These are phyloP conservation scores for Anisognathus igniventris DNA, from an alignment of 2,797 vertebrate species.

Conservation along the genomic window DNA sequence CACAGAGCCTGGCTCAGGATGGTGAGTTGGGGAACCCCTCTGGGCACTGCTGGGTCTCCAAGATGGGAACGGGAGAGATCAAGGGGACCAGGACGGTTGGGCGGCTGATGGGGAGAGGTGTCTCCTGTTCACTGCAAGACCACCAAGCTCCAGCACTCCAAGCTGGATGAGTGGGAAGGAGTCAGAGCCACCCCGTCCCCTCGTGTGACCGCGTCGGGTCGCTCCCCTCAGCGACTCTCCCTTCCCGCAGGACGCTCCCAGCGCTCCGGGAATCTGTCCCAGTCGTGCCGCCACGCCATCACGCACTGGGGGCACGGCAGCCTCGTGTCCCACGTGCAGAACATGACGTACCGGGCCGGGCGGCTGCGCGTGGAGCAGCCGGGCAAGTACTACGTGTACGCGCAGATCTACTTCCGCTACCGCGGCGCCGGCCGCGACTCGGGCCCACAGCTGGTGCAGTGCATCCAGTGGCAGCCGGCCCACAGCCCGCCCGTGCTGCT, in stretches of 20 bases:
- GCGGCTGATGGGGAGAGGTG: neutral
- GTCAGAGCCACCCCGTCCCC: neutral
- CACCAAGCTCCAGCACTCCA: neutral
- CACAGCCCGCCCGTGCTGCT: constrained; percentile 84
- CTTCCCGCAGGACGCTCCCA: neutral
- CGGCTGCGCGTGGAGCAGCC: constrained; percentile 82
- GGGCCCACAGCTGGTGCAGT: constrained; percentile 87
- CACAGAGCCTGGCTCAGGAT: constrained; percentile 70
- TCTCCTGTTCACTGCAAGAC: neutral
- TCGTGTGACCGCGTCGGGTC: rapidly evolving
- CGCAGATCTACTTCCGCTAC: constrained; percentile 89
- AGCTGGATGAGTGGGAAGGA: neutral
- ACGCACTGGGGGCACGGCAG: constrained; percentile 81
- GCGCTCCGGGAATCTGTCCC: constrained; percentile 74
- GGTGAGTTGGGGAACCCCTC: neutral
- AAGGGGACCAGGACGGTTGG: neutral
- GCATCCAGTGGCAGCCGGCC: constrained; percentile 85
- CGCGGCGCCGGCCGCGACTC: constrained; percentile 25
- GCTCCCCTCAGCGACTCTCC: rapidly evolving
- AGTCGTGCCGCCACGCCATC: constrained; percentile 86
- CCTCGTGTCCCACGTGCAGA: constrained; percentile 84
- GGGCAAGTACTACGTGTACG: constrained; percentile 89
- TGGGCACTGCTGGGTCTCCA: rapidly evolving
- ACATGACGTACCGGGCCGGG: constrained; percentile 83
- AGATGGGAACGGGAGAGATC: neutral